Evolutionary conservation across 2,113 vertebrate genomes (phyloP).

Genomic region (Chloropsis cyanopogon): DNA sequence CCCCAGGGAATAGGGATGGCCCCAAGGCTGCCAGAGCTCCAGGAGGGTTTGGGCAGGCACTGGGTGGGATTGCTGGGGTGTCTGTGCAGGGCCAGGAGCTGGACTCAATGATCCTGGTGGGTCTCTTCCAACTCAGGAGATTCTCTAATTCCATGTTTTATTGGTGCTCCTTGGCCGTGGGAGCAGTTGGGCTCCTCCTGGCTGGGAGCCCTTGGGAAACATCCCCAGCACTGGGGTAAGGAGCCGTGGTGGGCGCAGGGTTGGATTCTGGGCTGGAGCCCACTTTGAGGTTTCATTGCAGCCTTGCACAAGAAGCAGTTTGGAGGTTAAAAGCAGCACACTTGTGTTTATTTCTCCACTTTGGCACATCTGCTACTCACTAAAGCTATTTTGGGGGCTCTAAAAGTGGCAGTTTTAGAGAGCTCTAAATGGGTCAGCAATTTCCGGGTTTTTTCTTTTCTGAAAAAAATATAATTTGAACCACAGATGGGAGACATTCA

Average conservation of each 20-base stretch:
- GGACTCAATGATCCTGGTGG: not conserved
- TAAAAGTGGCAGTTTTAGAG: not conserved
- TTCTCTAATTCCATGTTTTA: not conserved
- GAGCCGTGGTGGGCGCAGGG: not conserved
- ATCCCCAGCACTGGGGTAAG: not conserved
- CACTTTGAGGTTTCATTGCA: not conserved
- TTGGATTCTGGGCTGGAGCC: not conserved
- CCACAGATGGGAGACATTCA: not conserved
- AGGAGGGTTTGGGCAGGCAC: accelerated
- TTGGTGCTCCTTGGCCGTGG: not conserved
- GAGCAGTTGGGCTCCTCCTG: accelerated
- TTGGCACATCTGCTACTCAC: constrained; percentile 22
- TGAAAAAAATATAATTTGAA: not conserved
- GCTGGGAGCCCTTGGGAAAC: not conserved
- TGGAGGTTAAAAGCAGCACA: not conserved
- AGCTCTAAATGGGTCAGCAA: not conserved
- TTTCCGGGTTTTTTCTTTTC: not conserved
- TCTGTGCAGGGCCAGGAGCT: not conserved
- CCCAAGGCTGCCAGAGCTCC: not conserved
- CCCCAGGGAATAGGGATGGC: accelerated
- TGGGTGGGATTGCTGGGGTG: not conserved
- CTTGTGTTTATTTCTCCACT: not conserved
- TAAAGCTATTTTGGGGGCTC: not conserved
- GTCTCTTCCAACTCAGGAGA: not conserved
- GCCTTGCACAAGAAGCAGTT: not conserved